Base-by-base conservation (phyloP, 2,888 invertebrate species). In the Leptarthrus brevirostris region DNA sequence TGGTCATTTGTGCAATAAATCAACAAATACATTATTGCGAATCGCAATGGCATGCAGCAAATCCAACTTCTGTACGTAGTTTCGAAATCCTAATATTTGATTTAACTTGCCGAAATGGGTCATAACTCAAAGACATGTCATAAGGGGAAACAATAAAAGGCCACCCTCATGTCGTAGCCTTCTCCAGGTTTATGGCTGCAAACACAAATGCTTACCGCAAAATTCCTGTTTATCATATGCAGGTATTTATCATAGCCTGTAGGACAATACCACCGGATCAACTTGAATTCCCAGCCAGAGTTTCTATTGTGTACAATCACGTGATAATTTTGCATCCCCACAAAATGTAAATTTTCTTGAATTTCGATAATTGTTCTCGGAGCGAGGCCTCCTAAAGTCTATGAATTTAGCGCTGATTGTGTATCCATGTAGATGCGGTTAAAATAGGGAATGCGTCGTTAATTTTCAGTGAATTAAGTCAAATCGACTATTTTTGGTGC, bases 221-320 rank as follows among this genome's bases (percentile, higher is more conserved):
- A 74, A 74, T 76, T 76, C 73, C 76, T 74, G 74, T 76, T 76
- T 76, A 76, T 76, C 76, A 74, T 76, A 76, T 76, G 74, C 76
- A 76, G 76, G 74, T 76, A 76, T 76, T 76, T 76, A 72, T 74
- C 75, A 53, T 22, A 14, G 12, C 34, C 70, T 26, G 53, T 30
- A 53, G 53, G 52, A 53, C 52, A 70, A 70, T 70, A 52, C 70
- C 70, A 34, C 70, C 49, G 53, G 66, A 66, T 66, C 66, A 66
- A 66, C 47, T 66, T 20, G 14, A 66, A 66, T 66, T 66, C 66
- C 66, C 49, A 47, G 66, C 66, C 66, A 49, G 61, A 73, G 47
- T 75, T 75, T 75, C 61, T 64, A 75, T 75, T 71, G 71, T 70
- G 53, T 73, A 70, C 61, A 71, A 75, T 75, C 73, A 64, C 70